phyloP scores from a whole-genome alignment of 2,797 vertebrate genomes.

The Gymnoscopelus braueri region DNA sequence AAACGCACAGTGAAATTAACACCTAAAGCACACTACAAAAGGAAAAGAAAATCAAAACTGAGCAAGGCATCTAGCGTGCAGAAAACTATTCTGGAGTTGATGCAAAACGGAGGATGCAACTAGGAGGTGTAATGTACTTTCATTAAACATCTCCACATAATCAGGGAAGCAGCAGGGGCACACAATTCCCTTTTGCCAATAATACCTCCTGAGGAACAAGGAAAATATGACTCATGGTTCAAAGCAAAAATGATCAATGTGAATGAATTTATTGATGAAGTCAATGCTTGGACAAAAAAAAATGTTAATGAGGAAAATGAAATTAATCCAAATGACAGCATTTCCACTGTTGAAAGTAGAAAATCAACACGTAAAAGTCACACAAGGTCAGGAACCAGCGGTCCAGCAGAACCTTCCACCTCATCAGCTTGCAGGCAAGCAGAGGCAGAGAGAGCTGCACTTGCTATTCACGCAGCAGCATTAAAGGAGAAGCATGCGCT shows the following conservation, averaged over 20 bases:
- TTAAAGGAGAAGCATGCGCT: constrained; percentile 21
- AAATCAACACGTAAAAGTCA: not conserved
- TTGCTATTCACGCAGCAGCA: not conserved
- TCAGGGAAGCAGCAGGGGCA: too few species aligned
- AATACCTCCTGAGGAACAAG: not conserved
- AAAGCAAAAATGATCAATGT: constrained; percentile 6
- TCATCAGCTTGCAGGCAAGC: constrained; percentile 2
- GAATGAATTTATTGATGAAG: not conserved
- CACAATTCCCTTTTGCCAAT: not conserved
- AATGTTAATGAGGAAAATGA: not conserved
- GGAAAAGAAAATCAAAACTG: not conserved
- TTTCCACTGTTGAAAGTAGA: constrained; percentile 20
- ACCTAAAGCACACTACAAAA: not conserved
- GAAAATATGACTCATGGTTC: constrained; percentile 4
- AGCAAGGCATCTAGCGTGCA: not conserved
- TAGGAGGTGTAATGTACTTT: not conserved
- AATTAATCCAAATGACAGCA: not conserved
- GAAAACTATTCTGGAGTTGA: not conserved
- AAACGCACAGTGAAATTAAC: too few species aligned
- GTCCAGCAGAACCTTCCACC: not conserved
- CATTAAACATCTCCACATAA: not conserved
- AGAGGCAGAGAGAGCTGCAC: constrained; percentile 15
- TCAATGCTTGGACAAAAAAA: not conserved
- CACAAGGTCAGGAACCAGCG: not conserved
- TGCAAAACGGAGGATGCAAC: not conserved